A percentile compares a stretch with the other conserved stretches of the same genome.
phyloP scores from a whole-genome alignment of 2,113 vertebrate species.

The Esox niger region DNA sequence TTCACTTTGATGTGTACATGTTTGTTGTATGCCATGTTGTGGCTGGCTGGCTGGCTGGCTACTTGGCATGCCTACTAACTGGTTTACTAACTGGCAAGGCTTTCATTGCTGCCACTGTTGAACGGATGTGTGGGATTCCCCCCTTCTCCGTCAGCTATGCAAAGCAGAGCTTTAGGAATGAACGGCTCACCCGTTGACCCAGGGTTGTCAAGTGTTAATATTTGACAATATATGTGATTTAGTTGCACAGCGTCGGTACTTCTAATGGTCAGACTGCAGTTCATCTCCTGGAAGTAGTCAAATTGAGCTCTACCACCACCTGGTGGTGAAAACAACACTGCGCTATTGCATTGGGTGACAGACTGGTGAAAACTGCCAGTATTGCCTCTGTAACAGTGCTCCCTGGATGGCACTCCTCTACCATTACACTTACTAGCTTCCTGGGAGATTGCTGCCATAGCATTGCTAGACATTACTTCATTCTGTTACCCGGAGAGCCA shows the following conservation, averaged over 20 bases:
- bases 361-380: conserved; percentile 35
- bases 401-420: background rate
- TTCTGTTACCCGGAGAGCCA: too few species aligned
- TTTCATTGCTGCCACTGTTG: conserved; percentile 8
- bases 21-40: conserved; percentile 5
- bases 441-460: background rate
- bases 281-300: background rate
- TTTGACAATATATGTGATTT: background rate
- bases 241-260: background rate
- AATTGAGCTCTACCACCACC: conserved; percentile 39
- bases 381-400: conserved; percentile 26
- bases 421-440: background rate
- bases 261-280: background rate
- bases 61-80: conserved; percentile 24
- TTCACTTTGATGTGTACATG: conserved; percentile 10
- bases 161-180: background rate
- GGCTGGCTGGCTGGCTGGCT: background rate
- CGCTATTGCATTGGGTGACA: background rate
- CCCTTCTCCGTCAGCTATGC: conserved; percentile 44
- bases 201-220: background rate
- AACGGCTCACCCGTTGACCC: background rate
- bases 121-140: conserved; percentile 19
- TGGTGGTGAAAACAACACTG: conserved; percentile 37
- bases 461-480: background rate
- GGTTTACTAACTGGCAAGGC: background rate